phyloP scores from a whole-genome alignment of 2,113 vertebrate genomes.

The Andinoacara biseriatus region DNA sequence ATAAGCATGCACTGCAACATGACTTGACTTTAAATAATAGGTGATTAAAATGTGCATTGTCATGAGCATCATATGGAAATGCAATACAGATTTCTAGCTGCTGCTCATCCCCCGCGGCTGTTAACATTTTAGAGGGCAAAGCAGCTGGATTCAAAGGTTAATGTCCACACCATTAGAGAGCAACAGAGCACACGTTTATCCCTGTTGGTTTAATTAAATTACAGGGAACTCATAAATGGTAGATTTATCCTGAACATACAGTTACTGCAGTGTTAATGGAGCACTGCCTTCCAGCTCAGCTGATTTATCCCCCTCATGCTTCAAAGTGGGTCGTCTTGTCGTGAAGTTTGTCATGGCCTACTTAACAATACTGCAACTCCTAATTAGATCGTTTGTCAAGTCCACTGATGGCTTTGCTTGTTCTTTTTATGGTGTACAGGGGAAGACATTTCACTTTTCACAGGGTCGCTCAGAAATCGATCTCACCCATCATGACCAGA shows the following conservation, averaged over 20 bases:
- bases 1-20: slow-evolving; percentile 13
- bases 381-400: slow-evolving; percentile 72
- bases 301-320: slow-evolving; percentile 62
- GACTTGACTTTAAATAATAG: slow-evolving; percentile 29
- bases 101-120: slow-evolving; percentile 31
- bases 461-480: slow-evolving; percentile 2
- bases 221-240: slow-evolving; percentile 67
- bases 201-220: slow-evolving; percentile 79
- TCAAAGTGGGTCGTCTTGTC: slow-evolving; percentile 67
- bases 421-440: slow-evolving; percentile 29
- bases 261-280: slow-evolving; percentile 65
- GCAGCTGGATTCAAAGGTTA: slow-evolving; percentile 73
- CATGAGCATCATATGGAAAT: slow-evolving; percentile 33
- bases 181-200: slow-evolving; percentile 61
- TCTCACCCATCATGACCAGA: slow-evolving; percentile 6
- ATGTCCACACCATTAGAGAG: slow-evolving; percentile 72
- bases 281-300: slow-evolving; percentile 56
- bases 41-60: slow-evolving; percentile 39
- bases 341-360: slow-evolving; percentile 72
- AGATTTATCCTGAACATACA: slow-evolving; percentile 61
- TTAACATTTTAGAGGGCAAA: slow-evolving; percentile 70
- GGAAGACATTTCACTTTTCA: slow-evolving; percentile 13
- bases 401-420: slow-evolving; percentile 42
- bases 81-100: slow-evolving; percentile 22
- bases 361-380: slow-evolving; percentile 61